phyloP scores from a whole-genome alignment of 2,797 vertebrate species.

The Microctenopoma steveboyesi region DNA sequence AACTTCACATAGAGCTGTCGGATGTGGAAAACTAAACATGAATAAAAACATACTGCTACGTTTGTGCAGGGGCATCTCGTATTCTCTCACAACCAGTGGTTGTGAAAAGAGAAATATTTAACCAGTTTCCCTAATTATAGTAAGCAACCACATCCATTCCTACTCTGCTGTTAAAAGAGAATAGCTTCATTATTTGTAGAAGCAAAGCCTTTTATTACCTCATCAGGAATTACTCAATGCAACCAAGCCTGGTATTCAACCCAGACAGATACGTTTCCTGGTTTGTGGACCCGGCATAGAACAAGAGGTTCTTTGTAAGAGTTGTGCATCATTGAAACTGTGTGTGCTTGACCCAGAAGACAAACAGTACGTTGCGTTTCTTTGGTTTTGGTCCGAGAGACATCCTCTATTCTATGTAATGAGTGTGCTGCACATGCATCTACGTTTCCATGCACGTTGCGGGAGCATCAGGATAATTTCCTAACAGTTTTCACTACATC shows the following conservation, averaged over 20 bases:
- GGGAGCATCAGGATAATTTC: too few species aligned
- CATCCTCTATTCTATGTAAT: too few species aligned
- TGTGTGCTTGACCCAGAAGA: not conserved
- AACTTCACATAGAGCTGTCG: not conserved
- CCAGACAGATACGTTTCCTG: not conserved
- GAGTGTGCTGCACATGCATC: too few species aligned
- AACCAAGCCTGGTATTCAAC: not conserved
- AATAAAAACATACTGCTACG: not conserved
- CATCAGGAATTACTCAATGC: conserved; percentile 4
- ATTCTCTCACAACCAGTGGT: not conserved
- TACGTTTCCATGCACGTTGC: too few species aligned
- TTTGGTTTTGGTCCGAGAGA: too few species aligned
- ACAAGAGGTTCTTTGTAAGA: not conserved
- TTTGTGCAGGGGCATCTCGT: conserved; percentile 1
- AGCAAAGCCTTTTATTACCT: conserved; percentile 6
- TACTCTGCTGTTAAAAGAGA: conserved; percentile 18
- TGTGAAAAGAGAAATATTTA: conserved; percentile 9
- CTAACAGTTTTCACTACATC: not conserved
- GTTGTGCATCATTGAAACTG: not conserved
- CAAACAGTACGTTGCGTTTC: not conserved
- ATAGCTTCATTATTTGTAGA: not conserved
- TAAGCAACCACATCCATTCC: conserved; percentile 12
- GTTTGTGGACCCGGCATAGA: not conserved
- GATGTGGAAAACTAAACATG: not conserved
- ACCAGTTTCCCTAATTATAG: conserved; percentile 10